These are phyloP conservation scores for Homalodisca vitripennis DNA, from an alignment of 1,140 invertebrate species.

Conservation along the genomic window DNA sequence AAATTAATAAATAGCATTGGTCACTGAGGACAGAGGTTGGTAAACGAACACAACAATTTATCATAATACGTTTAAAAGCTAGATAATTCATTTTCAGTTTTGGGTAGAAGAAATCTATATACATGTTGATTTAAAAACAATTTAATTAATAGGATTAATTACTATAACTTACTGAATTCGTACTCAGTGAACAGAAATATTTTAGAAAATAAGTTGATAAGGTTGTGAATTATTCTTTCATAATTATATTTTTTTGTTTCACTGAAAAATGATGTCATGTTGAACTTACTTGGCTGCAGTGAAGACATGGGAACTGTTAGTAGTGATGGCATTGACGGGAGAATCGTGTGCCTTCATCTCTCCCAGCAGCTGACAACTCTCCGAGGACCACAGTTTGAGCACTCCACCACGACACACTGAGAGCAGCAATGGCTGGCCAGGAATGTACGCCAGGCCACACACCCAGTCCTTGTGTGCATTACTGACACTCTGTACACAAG, in stretches of 20 bases:
- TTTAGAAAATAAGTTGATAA: neutral
- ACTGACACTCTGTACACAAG: constrained; percentile 66
- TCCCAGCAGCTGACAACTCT: constrained; percentile 61
- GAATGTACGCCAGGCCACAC: constrained; percentile 69
- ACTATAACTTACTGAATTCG: neutral
- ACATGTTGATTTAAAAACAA: too few species aligned
- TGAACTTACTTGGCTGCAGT: constrained; percentile 69
- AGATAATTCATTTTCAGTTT: too few species aligned
- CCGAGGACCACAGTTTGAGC: constrained; percentile 69
- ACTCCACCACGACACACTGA: constrained; percentile 77
- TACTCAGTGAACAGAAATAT: neutral
- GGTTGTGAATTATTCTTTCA: neutral
- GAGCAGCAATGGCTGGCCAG: constrained; percentile 59
- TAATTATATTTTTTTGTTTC: too few species aligned
- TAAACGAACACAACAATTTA: too few species aligned
- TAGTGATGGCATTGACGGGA: constrained; percentile 73
- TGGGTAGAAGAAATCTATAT: too few species aligned
- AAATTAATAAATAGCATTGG: too few species aligned
- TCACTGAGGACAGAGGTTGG: too few species aligned
- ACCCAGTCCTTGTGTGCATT: constrained; percentile 91
- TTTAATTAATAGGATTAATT: neutral
- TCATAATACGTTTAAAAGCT: too few species aligned
- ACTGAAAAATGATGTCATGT: too few species aligned
- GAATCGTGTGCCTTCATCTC: constrained; percentile 72
- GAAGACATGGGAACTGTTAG: constrained; percentile 71